A percentile compares a stretch with the other conserved stretches of the same genome.
Conservation (phyloP, 2,113 vertebrate species). For the Neopipo cinnamomea region DNA sequence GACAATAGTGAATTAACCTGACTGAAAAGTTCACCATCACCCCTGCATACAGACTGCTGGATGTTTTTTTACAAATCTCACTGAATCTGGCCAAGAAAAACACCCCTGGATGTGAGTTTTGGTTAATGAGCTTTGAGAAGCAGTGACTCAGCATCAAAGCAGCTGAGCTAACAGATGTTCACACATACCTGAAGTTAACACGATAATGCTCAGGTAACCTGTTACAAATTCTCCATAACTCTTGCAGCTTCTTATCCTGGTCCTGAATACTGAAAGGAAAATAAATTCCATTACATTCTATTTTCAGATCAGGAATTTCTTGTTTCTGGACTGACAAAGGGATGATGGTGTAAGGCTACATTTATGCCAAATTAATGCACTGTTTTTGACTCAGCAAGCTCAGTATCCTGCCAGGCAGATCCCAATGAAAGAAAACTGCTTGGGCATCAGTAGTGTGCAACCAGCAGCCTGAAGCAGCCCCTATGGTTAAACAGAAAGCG, state of each 20-base stretch:
- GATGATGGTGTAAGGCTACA: background rate
- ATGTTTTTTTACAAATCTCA: background rate
- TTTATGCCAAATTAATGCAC: background rate
- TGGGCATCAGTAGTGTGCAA: background rate
- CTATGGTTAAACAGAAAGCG: background rate
- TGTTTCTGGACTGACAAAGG: background rate
- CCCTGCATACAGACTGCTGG: background rate
- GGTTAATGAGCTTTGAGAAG: background rate
- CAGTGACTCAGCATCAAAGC: background rate
- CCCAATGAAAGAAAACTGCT: background rate
- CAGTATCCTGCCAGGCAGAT: background rate
- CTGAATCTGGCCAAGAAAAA: background rate
- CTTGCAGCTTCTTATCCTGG: conserved; percentile 93
- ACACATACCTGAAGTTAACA: conserved; percentile 88
- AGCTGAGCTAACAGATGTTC: background rate
- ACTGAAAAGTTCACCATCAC: background rate
- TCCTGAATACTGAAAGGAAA: conserved; percentile 83
- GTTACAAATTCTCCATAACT: conserved; percentile 94
- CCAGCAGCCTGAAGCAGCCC: background rate
- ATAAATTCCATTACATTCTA: background rate
- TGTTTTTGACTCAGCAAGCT: background rate
- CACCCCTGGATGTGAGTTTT: background rate
- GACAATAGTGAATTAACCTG: background rate
- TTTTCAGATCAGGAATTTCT: background rate
- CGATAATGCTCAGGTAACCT: conserved; percentile 92